Evolutionary conservation across 2,113 vertebrate genomes (phyloP), one percentile per base, ranked within the genome.

Genomic region (Emydura subglobosa): DNA sequence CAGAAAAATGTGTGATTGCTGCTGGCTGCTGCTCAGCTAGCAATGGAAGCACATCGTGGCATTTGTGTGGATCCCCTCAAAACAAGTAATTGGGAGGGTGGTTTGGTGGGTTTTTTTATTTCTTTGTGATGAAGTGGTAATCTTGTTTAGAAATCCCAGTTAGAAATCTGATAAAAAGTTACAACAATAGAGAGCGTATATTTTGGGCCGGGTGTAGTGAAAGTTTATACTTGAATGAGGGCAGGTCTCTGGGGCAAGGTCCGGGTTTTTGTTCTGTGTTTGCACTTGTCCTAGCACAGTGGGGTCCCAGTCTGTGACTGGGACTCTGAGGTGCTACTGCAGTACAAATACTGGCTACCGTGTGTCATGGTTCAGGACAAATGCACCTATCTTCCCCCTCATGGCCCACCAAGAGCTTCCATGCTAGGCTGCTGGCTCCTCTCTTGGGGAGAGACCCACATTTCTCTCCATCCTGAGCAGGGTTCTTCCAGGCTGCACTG

Each of bases 1-100:
- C 53, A 81, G 55, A 91, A 89, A 79, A 11, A 5, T 83, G 4
- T 86, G 91, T 91, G 68, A 39, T 53, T 65, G 13, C 34, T 61
- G 4, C 87, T 79, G 31, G 2, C 27, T 89, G 1, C 42, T 54
- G 88, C 68, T 53, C 27, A 92, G n/a, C 68, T n/a, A 96, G 82
- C 44, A 4, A 34, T 16, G 49, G 19, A 76, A 21, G 44, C 80
- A 80, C 17, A 7, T 12, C 5, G 29, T 61, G 27, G 59, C 10
- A 4, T 79, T 86, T 91, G 61, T 79, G 91, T 29, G 9, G 47
- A 86, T 55, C 53, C 80, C 0, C 0, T 42, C 82, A 76, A 88
- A 47, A 19, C 55, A 93, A 92, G n/a, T 83, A 76, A 87, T 4
- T 24, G 1, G 27, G 29, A 10, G 24, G 8, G 24, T 59, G 10